Conservation (phyloP, 2,797 vertebrate species). For the Dallia pectoralis region DNA sequence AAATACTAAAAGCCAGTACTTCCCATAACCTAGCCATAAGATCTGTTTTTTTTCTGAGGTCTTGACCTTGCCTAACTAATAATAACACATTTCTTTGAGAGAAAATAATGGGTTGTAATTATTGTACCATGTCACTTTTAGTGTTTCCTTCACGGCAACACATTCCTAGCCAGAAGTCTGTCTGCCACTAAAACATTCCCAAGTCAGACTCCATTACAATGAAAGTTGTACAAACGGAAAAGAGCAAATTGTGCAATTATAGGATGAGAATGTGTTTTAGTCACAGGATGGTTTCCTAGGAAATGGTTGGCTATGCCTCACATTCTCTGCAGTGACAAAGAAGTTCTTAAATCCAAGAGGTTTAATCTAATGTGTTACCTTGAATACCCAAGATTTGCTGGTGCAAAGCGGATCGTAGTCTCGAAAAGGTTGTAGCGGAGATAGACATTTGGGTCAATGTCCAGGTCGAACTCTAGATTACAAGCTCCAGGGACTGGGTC, state of each 20-base stretch:
- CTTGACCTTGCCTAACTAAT: neutral
- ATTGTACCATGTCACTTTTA: neutral
- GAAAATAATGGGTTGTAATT: neutral
- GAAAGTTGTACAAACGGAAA: neutral
- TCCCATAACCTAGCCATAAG: neutral
- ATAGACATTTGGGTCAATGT: constrained; percentile 88
- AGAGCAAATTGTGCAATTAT: neutral
- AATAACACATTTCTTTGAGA: neutral
- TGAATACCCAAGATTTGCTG: constrained; percentile 85
- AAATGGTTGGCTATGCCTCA: neutral
- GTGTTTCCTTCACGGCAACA: neutral
- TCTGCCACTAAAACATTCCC: neutral
- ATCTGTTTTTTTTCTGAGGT: neutral
- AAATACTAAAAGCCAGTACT: neutral
- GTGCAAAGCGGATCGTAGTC: constrained; percentile 83
- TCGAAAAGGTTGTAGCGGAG: constrained; percentile 86
- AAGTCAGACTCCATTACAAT: neutral
- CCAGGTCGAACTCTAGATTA: constrained; percentile 84
- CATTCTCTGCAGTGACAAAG: neutral
- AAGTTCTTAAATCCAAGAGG: neutral
- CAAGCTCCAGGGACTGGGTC: constrained; percentile 95
- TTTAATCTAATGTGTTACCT: constrained; percentile 69
- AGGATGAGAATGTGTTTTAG: neutral
- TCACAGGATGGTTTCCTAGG: neutral
- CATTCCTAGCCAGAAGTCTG: neutral